These are phyloP conservation scores for Stratiomys singularior DNA, from an alignment of 2,888 invertebrate genomes.

Conservation along the genomic window DNA sequence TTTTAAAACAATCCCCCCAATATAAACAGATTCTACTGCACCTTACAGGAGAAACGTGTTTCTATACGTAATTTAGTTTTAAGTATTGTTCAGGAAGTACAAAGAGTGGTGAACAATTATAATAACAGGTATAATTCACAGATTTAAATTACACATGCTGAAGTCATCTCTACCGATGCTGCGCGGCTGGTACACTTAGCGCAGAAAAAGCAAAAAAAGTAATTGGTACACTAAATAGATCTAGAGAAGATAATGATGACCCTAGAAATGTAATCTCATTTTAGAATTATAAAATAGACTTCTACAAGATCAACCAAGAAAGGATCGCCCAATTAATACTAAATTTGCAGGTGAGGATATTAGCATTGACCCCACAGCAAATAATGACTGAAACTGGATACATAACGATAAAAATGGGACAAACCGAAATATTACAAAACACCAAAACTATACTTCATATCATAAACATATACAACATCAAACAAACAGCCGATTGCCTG, in stretches of 20 bases:
- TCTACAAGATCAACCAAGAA: slow-evolving; percentile 1
- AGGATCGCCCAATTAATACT: slow-evolving; percentile 15
- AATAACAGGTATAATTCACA: slow-evolving; percentile 51
- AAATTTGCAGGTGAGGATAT: slow-evolving; percentile 16
- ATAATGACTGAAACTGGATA: slow-evolving; percentile 22
- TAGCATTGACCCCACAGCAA: background rate
- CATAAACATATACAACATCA: background rate
- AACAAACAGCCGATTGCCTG: background rate
- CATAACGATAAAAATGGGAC: slow-evolving; percentile 6
- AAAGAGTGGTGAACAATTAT: slow-evolving; percentile 50
- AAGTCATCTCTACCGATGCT: slow-evolving; percentile 44
- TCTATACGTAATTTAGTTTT: slow-evolving; percentile 46
- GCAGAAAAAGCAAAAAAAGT: background rate
- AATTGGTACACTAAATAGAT: background rate
- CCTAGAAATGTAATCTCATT: slow-evolving; percentile 14
- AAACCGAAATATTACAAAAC: slow-evolving; percentile 24
- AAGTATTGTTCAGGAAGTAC: slow-evolving; percentile 47
- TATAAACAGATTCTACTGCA: slow-evolving; percentile 50
- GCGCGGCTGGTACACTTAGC: background rate
- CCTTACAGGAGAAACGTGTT: slow-evolving; percentile 51
- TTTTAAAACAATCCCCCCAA: too few species aligned
- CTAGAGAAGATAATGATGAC: slow-evolving; percentile 19
- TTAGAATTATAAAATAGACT: slow-evolving; percentile 23
- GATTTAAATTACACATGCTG: slow-evolving; percentile 48
- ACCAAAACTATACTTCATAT: slow-evolving; percentile 19